A percentile compares a stretch with the other conserved stretches of the same genome.
phyloP scores from a whole-genome alignment of 2,113 vertebrate genomes.

The Benitochromis conjunctus region DNA sequence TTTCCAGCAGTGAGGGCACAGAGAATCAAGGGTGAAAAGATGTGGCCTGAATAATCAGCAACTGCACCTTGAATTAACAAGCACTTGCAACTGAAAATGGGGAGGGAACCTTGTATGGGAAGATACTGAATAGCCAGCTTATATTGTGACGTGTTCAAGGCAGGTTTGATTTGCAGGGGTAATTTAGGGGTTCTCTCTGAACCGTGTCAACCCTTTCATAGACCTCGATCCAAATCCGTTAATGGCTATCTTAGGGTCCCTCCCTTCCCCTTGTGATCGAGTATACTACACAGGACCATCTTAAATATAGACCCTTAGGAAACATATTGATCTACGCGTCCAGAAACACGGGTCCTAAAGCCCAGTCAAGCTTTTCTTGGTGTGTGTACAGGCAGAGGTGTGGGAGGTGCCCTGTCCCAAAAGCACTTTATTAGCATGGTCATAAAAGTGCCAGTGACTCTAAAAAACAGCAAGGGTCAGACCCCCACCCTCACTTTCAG shows the following conservation, averaged over 20 bases:
- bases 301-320: conserved; percentile 62
- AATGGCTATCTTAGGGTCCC: conserved; percentile 26
- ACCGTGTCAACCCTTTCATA: conserved; percentile 1
- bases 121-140: not conserved
- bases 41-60: conserved; percentile 58
- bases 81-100: not conserved
- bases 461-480: conserved; percentile 36
- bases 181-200: conserved; percentile 32
- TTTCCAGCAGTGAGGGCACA: conserved; percentile 46
- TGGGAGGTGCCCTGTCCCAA: conserved; percentile 52
- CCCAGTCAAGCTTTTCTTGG: conserved; percentile 55
- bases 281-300: conserved; percentile 28
- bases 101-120: not conserved
- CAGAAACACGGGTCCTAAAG: conserved; percentile 57
- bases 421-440: conserved; percentile 66
- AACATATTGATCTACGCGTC: conserved; percentile 60
- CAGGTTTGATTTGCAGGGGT: conserved; percentile 25
- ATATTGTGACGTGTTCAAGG: not conserved
- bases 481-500: conserved; percentile 33
- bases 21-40: conserved; percentile 58
- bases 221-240: conserved; percentile 16
- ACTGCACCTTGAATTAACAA: conserved; percentile 43
- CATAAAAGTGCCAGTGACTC: conserved; percentile 63
- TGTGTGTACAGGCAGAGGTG: conserved; percentile 48
- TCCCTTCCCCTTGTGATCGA: conserved; percentile 15